Evolutionary conservation across 2,888 invertebrate species (phyloP).

Genomic region (Harpalus rufipes): DNA sequence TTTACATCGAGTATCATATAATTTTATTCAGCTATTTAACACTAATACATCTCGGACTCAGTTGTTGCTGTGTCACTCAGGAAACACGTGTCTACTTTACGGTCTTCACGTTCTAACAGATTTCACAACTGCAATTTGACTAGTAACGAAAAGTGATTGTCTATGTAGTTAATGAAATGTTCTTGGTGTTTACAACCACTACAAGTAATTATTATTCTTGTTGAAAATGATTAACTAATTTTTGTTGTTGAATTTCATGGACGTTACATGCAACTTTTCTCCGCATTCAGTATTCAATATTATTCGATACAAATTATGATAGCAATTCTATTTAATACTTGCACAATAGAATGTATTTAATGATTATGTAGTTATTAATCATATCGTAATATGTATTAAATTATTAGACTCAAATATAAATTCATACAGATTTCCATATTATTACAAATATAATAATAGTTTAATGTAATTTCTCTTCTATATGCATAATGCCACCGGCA

Average conservation of each 20-base stretch:
- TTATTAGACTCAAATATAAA: no score
- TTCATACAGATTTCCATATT: no score
- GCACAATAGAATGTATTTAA: not conserved
- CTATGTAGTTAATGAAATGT: slow-evolving; percentile 36
- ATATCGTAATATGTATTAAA: not conserved
- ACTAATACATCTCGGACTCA: slow-evolving; percentile 23
- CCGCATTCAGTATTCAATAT: not conserved
- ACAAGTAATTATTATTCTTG: not conserved
- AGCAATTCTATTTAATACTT: not conserved
- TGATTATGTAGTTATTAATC: not conserved
- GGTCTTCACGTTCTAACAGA: slow-evolving; percentile 35
- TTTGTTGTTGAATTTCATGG: not conserved
- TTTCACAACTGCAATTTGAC: slow-evolving; percentile 34
- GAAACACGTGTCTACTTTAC: slow-evolving; percentile 61
- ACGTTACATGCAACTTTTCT: not conserved
- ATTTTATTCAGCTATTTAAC: slow-evolving; percentile 60
- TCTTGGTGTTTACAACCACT: not conserved
- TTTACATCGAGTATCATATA: slow-evolving; percentile 63
- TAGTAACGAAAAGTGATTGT: slow-evolving; percentile 35
- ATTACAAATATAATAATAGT: no score
- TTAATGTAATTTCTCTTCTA: no score
- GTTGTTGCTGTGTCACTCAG: slow-evolving; percentile 53
- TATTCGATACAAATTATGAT: not conserved
- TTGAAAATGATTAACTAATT: not conserved
- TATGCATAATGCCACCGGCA: no score